A percentile compares a stretch with the other conserved stretches of the same genome.
Conservation (phyloP, 2,888 invertebrate species). For the Cancer borealis region DNA sequence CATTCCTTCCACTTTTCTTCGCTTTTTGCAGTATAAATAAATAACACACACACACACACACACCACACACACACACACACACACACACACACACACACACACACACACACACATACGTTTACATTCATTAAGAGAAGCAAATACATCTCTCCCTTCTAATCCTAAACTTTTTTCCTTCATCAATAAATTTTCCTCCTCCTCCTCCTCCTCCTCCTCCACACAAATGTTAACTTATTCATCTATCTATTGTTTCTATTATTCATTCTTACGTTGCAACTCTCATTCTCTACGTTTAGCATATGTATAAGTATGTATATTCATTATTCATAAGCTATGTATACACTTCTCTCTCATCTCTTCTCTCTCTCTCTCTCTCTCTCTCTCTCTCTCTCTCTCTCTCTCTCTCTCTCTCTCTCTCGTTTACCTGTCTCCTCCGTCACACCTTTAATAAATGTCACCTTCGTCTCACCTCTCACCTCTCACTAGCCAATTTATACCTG, state of each 20-base stretch:
- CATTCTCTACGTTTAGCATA: neutral
- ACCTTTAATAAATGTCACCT: conserved; percentile 17
- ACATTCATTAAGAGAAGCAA: no score
- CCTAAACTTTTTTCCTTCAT: neutral
- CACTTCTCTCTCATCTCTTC: neutral
- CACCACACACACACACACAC: no score
- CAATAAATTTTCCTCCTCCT: neutral
- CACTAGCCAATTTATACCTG: neutral
- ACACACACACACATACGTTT: no score
- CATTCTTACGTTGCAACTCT: neutral
- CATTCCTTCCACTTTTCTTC: neutral
- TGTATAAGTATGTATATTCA: neutral
- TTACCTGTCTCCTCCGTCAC: conserved; percentile 6
- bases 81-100: no score
- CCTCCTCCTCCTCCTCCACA: neutral
- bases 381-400: conserved; percentile 10
- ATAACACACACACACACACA: no score
- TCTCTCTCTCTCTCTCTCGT: neutral
- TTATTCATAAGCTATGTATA: neutral
- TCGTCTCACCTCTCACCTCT: neutral
- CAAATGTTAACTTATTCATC: neutral
- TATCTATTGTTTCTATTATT: neutral
- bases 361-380: conserved; percentile 32
- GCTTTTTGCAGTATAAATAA: neutral
- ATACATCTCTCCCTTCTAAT: neutral